Percentiles rank a stretch among this genome's conserved stretches.
These are phyloP conservation scores for Anoplophora glabripennis DNA, from an alignment of 1,140 invertebrate genomes.

Conservation along the genomic window DNA sequence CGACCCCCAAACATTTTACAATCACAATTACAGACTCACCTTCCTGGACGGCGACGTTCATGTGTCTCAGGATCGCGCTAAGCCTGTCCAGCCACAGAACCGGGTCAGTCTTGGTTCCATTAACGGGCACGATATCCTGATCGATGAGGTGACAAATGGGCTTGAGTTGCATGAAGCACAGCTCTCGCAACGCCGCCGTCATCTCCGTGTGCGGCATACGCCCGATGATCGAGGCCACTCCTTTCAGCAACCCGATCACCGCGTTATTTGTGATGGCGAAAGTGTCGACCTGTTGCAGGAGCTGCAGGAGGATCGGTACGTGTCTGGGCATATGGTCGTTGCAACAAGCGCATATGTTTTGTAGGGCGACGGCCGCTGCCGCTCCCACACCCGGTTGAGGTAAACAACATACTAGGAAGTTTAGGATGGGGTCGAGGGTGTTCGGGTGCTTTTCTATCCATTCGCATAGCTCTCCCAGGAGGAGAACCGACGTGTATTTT, in stretches of 20 bases:
- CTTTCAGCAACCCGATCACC: constrained; percentile 69
- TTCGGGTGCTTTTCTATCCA: constrained; percentile 91
- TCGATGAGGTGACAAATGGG: constrained; percentile 62
- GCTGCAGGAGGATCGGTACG: constrained; percentile 76
- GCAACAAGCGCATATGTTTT: constrained; percentile 76
- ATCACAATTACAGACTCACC: constrained; percentile 27
- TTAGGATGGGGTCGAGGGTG: constrained; percentile 75
- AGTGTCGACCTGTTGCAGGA: constrained; percentile 74
- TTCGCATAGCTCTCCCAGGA: constrained; percentile 90
- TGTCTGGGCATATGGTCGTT: constrained; percentile 76
- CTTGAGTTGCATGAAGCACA: constrained; percentile 74
- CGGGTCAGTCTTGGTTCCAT: constrained; percentile 70
- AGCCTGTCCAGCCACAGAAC: constrained; percentile 89
- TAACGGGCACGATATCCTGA: constrained; percentile 45
- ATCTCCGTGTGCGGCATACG: constrained; percentile 62
- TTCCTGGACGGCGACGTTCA: constrained; percentile 49
- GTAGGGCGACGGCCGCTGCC: constrained; percentile 72
- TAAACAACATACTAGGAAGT: constrained; percentile 73
- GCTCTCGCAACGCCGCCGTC: constrained; percentile 69
- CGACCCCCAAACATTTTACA: neutral
- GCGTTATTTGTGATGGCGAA: constrained; percentile 79
- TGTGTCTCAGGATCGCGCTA: constrained; percentile 81
- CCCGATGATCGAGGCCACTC: constrained; percentile 46
- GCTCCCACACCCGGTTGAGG: constrained; percentile 71
- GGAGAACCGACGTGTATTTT: constrained; percentile 79